Conservation (phyloP, 2,888 invertebrate species). For the Cerceris rybyensis region DNA sequence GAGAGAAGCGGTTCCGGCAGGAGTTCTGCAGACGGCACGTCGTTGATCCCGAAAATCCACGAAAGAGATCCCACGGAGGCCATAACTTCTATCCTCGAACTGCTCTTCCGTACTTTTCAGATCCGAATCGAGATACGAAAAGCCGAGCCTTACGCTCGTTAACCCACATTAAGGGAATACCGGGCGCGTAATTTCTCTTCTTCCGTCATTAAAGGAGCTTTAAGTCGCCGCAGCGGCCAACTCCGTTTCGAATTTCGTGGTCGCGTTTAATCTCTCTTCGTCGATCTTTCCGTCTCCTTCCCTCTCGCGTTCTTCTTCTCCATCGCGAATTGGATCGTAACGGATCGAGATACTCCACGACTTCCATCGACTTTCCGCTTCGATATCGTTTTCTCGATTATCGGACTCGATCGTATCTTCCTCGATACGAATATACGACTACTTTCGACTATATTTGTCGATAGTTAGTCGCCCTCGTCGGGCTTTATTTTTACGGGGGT, state of each 20-base stretch:
- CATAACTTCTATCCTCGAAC: slow-evolving; percentile 56
- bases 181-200: slow-evolving; percentile 50
- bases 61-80: slow-evolving; percentile 52
- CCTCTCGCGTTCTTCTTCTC: not conserved
- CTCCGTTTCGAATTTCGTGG: slow-evolving; percentile 29
- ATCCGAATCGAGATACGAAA: slow-evolving; percentile 51
- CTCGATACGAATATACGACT: slow-evolving; percentile 1
- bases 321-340: not conserved
- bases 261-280: slow-evolving; percentile 35
- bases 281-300: not conserved
- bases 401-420: not conserved
- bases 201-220: slow-evolving; percentile 46
- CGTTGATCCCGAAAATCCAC: slow-evolving; percentile 63
- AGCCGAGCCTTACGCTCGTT: slow-evolving; percentile 51
- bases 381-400: not conserved
- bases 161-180: slow-evolving; percentile 47
- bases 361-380: not conserved
- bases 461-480: slow-evolving; percentile 7
- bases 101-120: slow-evolving; percentile 53
- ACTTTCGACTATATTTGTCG: slow-evolving; percentile 4
- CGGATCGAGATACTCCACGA: not conserved
- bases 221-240: slow-evolving; percentile 26
- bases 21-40: slow-evolving; percentile 39
- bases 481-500: slow-evolving; percentile 23
- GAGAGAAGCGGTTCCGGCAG: slow-evolving; percentile 1